These are phyloP conservation scores for Ormyrus nitidulus DNA, from an alignment of 2,888 invertebrate genomes.

Conservation along the genomic window DNA sequence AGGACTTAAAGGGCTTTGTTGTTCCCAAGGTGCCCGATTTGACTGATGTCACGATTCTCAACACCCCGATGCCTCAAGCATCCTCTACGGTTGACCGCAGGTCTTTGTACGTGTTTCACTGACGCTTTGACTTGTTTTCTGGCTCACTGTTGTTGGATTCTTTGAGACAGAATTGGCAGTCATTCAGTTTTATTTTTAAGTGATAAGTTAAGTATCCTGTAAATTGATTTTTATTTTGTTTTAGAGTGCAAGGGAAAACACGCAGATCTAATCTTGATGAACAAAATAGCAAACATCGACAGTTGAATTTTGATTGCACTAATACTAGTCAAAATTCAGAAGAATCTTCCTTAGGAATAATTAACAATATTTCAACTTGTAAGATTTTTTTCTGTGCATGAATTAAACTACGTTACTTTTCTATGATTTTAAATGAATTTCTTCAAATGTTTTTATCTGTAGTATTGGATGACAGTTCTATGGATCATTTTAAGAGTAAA, in stretches of 20 bases:
- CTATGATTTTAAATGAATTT: neutral
- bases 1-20: neutral
- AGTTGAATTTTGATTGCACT: slow-evolving; percentile 30
- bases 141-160: no score
- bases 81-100: slow-evolving; percentile 74
- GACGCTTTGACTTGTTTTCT: no score
- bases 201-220: neutral
- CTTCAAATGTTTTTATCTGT: slow-evolving; percentile 39
- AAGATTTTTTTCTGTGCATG: slow-evolving; percentile 4
- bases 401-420: neutral
- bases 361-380: slow-evolving; percentile 68
- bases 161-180: no score
- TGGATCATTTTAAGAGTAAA: slow-evolving; percentile 55
- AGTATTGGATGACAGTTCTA: slow-evolving; percentile 63
- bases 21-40: slow-evolving; percentile 29
- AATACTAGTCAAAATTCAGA: slow-evolving; percentile 47
- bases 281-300: slow-evolving; percentile 43
- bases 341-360: slow-evolving; percentile 67
- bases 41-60: slow-evolving; percentile 63
- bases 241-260: slow-evolving; percentile 32
- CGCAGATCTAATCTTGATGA: slow-evolving; percentile 36
- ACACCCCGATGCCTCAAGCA: slow-evolving; percentile 74
- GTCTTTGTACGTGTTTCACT: slow-evolving; percentile 62
- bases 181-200: no score
- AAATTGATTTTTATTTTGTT: slow-evolving; percentile 39